Evolutionary conservation across 2,113 vertebrate genomes (phyloP).

Genomic region (Peromyscus leucopus): DNA sequence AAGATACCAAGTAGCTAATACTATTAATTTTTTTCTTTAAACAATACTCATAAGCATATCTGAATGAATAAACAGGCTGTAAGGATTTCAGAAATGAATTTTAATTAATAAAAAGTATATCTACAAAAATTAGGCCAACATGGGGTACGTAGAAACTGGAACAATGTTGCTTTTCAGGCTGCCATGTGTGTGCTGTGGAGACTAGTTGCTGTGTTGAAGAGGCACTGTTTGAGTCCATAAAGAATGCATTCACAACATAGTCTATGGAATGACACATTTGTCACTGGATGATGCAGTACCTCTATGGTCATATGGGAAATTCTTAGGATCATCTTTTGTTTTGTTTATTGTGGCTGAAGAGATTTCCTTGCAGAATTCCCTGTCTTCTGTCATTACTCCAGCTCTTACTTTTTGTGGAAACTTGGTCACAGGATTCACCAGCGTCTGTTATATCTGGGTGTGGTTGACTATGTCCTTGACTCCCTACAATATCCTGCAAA

Average conservation of each 20-base stretch:
- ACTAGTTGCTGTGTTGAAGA: not conserved
- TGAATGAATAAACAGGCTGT: not conserved
- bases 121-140: not conserved
- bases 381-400: not conserved
- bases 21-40: not conserved
- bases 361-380: not conserved
- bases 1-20: slow-evolving; percentile 27
- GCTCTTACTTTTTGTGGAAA: not conserved
- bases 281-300: not conserved
- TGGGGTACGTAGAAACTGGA: not conserved
- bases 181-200: not conserved
- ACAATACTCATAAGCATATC: not conserved
- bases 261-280: not conserved
- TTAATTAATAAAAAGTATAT: slow-evolving; percentile 4
- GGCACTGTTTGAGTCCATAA: not conserved
- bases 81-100: slow-evolving; percentile 46
- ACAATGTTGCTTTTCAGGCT: not conserved
- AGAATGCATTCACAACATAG: not conserved
- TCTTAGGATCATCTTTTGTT: slow-evolving; percentile 23
- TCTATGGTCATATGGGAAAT: not conserved
- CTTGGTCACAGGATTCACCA: not conserved
- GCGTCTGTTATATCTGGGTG: not conserved
- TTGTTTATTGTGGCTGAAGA: slow-evolving; percentile 5
- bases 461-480: slow-evolving; percentile 30
- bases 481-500: not conserved